phyloP scores from a whole-genome alignment of 2,113 vertebrate species.

The Daphoenositta chrysoptera region DNA sequence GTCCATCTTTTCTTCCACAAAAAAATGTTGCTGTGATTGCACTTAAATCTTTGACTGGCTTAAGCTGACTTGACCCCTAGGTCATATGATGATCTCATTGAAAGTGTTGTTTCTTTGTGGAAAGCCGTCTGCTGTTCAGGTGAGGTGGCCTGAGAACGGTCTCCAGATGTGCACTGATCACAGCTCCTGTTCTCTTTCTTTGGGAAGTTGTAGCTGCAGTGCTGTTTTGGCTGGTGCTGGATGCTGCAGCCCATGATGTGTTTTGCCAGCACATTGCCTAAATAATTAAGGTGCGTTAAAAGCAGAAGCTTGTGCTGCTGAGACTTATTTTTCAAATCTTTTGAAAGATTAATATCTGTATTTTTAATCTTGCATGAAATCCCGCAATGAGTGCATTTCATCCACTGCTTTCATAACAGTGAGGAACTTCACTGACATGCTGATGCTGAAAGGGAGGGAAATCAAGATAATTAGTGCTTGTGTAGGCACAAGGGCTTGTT shows the following conservation, averaged over 20 bases:
- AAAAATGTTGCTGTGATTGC: background rate
- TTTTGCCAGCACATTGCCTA: slow-evolving; percentile 42
- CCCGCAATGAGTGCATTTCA: slow-evolving; percentile 9
- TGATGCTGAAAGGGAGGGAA: background rate
- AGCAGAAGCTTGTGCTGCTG: slow-evolving; percentile 58
- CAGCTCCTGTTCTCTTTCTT: background rate
- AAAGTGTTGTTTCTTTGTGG: background rate
- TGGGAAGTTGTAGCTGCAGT: slow-evolving; percentile 1
- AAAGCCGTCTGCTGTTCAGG: background rate
- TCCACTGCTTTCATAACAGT: slow-evolving; percentile 20
- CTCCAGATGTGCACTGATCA: background rate
- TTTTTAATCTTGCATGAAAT: slow-evolving; percentile 60
- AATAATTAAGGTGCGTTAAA: slow-evolving; percentile 76
- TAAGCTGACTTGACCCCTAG: background rate
- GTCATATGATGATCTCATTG: background rate
- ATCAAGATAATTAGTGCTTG: background rate
- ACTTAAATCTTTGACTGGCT: background rate
- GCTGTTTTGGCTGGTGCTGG: background rate
- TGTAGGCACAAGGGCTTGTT: background rate
- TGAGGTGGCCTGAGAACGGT: background rate
- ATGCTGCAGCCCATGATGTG: background rate
- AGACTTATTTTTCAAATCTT: slow-evolving; percentile 59
- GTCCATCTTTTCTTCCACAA: background rate
- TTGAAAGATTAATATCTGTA: slow-evolving; percentile 75
- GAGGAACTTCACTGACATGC: background rate